These are phyloP conservation scores for Orthosia incerta DNA, from an alignment of 2,888 invertebrate species.

Conservation along the genomic window DNA sequence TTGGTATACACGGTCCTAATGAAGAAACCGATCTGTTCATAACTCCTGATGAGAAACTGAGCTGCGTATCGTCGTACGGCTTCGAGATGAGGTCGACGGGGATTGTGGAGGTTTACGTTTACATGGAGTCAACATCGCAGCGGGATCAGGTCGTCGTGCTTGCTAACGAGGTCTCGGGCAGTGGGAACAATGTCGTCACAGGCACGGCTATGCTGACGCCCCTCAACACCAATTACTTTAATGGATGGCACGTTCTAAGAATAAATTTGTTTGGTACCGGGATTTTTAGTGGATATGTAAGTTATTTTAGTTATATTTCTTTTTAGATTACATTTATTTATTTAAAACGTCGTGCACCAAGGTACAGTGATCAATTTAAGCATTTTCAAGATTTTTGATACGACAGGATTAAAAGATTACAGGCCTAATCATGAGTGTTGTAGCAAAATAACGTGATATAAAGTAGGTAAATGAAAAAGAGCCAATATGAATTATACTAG, in stretches of 20 bases:
- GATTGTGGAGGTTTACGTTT: slow-evolving; percentile 67
- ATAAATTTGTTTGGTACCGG: slow-evolving; percentile 58
- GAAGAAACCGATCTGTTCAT: slow-evolving; percentile 64
- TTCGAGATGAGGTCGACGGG: slow-evolving; percentile 68
- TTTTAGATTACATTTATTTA: slow-evolving; percentile 3
- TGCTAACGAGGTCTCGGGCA: slow-evolving; percentile 58
- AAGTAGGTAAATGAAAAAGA: background rate
- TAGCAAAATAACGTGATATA: background rate
- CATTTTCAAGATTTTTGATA: background rate
- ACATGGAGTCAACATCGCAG: slow-evolving; percentile 57
- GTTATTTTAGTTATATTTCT: slow-evolving; percentile 49
- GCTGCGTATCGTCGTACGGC: slow-evolving; percentile 71
- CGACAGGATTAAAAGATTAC: slow-evolving; percentile 28
- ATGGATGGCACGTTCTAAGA: slow-evolving; percentile 68
- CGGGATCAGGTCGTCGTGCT: slow-evolving; percentile 67
- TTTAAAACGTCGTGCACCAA: too few relatives aligned
- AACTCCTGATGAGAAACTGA: slow-evolving; percentile 60
- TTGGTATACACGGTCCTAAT: slow-evolving; percentile 62
- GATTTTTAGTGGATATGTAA: slow-evolving; percentile 72
- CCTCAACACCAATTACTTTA: slow-evolving; percentile 47
- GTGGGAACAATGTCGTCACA: slow-evolving; percentile 56
- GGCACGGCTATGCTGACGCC: slow-evolving; percentile 55
- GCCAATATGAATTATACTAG: background rate
- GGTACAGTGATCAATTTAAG: slow-evolving; percentile 1
- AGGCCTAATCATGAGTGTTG: background rate